Evolutionary conservation across 2,797 vertebrate species (phyloP).

Genomic region (Cichlasoma orientale): DNA sequence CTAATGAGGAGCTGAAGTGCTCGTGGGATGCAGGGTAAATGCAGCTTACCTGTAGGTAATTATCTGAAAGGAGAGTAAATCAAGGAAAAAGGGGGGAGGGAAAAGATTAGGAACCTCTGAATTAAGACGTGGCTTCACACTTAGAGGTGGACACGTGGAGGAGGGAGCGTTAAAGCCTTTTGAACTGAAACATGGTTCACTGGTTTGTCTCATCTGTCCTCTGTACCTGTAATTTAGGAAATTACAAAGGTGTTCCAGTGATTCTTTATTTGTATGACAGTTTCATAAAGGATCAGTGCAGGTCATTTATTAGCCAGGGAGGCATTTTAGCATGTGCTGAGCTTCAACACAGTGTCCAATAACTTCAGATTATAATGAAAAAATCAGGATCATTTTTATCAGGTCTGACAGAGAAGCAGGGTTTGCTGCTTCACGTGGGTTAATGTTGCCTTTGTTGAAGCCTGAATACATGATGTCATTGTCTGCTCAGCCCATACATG

Average conservation of each 20-base stretch:
- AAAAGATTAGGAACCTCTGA: neutral
- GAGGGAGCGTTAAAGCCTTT: neutral
- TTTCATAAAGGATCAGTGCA: neutral
- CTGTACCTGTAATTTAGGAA: neutral
- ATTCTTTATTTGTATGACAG: neutral
- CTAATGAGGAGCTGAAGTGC: neutral
- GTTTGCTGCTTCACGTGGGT: fast-evolving
- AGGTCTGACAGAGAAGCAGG: neutral
- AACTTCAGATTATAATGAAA: neutral
- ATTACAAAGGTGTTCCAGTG: neutral
- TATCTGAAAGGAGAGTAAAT: neutral
- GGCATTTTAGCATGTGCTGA: neutral
- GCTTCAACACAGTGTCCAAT: too few species aligned
- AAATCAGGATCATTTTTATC: neutral
- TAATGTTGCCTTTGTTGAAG: neutral
- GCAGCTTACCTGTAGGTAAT: neutral
- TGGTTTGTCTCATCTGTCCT: neutral
- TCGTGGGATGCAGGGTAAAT: neutral
- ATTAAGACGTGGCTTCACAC: neutral
- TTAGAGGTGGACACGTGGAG: neutral
- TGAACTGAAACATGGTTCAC: neutral
- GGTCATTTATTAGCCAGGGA: neutral
- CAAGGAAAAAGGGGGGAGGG: neutral
- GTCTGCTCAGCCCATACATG: fast-evolving
- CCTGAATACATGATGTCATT: neutral